These are phyloP conservation scores for Lamellibrachia luymesi DNA, from an alignment of 1,140 invertebrate genomes.

Conservation along the genomic window DNA sequence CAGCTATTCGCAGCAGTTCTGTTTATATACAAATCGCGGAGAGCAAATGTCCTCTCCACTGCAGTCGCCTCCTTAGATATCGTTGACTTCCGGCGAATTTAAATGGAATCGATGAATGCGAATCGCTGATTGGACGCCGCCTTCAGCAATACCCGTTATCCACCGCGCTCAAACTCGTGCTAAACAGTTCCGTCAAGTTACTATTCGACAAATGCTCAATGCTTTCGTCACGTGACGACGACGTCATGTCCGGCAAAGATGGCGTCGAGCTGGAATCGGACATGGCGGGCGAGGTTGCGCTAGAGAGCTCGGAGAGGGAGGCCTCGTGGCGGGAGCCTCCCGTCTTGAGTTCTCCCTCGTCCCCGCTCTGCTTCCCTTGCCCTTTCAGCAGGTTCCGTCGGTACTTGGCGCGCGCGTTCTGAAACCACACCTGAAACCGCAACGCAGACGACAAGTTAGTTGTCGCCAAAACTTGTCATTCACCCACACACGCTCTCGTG, in stretches of 20 bases:
- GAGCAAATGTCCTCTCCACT: neutral
- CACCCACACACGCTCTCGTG: neutral
- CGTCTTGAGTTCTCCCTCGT: neutral
- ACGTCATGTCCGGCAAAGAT: slow-evolving; percentile 13
- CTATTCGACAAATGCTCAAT: slow-evolving; percentile 11
- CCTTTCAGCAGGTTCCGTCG: slow-evolving; percentile 87
- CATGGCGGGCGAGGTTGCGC: slow-evolving; percentile 1
- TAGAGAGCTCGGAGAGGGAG: neutral
- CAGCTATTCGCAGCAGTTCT: neutral
- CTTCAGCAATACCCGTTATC: neutral
- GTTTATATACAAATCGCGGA: neutral
- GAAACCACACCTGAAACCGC: slow-evolving; percentile 90
- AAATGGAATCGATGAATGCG: neutral
- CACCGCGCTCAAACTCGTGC: slow-evolving; percentile 6
- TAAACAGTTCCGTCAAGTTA: slow-evolving; percentile 3
- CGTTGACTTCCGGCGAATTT: neutral
- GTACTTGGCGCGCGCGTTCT: slow-evolving; percentile 97
- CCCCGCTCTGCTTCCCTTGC: slow-evolving; percentile 18
- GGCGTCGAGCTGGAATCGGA: slow-evolving; percentile 10
- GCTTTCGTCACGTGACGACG: neutral
- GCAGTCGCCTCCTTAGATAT: neutral
- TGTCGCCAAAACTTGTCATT: neutral
- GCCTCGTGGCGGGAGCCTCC: neutral
- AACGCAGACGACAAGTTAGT: neutral
- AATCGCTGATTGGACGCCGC: neutral